Base-by-base conservation (phyloP, 2,113 vertebrate genomes). In the Pao palembangensis region DNA sequence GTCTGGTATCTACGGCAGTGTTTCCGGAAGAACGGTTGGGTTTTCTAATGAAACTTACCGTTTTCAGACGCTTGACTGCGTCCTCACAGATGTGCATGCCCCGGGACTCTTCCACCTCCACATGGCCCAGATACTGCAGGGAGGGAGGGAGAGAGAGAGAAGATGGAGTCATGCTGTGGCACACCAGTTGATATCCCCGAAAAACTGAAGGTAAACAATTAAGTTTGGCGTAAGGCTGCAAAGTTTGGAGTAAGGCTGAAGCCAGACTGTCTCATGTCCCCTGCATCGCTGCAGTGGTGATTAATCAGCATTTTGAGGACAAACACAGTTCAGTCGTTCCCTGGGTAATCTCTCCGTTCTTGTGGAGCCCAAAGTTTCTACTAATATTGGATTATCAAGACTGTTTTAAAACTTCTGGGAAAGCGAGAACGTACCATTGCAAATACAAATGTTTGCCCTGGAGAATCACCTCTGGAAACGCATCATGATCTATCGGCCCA, bases 1-100 rank as follows among this genome's bases (percentile, higher is more conserved):
- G 58, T 19, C 15, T 46, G 63, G 46, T 47, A 41, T 52, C 38
- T 25, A 28, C 12, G 21, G 46, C 64, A 48, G 60, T 6, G 6
- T 70, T 77, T 71, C 73, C 55, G 38, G 63, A 75, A 51, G 69
- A 20, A 58, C 1, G 12, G 56, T 58, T 56, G 47, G 11, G 34
- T 55, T 43, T 23, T 63, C 56, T 57, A 58, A 49, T 8, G 42
- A 73, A 60, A 96, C 96, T 81, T 96, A 99, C 97, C 92, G 94
- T 93, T 91, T 98, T 99, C 71, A 99, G 85, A 79, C 93, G 94
- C 90, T 99, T 99, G 66, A 99, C 97, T 20, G 97, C 97, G 47
- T 98, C 97, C 92, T 99, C 97, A 77, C 97, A 99, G 90, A 99
- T 95, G 89, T 99, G 97, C 97, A 99, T 99, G 78, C 97, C 97